Conservation (phyloP, 2,888 invertebrate species). For the Frankliniella intonsa region DNA sequence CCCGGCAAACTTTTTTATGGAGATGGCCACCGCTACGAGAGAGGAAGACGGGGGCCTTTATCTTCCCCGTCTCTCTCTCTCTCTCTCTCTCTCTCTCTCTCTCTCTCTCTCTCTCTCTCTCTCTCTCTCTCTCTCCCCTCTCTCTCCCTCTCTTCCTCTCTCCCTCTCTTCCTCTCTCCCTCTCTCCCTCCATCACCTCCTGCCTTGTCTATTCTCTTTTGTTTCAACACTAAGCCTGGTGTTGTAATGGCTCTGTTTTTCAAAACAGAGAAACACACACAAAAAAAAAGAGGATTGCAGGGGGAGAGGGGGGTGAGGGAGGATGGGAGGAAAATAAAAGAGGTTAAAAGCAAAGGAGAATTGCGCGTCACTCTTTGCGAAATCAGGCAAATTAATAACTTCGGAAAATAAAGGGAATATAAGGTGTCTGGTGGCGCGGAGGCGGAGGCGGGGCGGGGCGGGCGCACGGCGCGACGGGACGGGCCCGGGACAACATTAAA, state of each 20-base stretch:
- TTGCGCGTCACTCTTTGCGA: not conserved
- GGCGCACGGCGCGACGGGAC: no score
- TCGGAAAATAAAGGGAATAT: not conserved
- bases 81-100: not conserved
- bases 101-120: slow-evolving; percentile 7
- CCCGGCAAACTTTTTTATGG: not conserved
- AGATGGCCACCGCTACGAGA: not conserved
- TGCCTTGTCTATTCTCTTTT: not conserved
- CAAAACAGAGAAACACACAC: no score
- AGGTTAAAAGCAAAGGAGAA: no score
- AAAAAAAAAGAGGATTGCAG: no score
- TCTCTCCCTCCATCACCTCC: not conserved
- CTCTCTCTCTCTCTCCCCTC: not conserved
- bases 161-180: not conserved
- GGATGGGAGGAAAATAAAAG: not conserved
- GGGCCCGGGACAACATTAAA: not conserved
- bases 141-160: not conserved
- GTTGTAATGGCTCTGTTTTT: no score
- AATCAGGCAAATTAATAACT: slow-evolving; percentile 23
- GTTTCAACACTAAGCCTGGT: not conserved
- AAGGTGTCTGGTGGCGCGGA: no score
- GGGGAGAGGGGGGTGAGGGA: not conserved
- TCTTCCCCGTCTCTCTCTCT: not conserved
- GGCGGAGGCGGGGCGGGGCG: no score
- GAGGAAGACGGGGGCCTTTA: not conserved